These are phyloP conservation scores for Ranitomeya variabilis DNA, from an alignment of 2,113 vertebrate species.

Conservation along the genomic window DNA sequence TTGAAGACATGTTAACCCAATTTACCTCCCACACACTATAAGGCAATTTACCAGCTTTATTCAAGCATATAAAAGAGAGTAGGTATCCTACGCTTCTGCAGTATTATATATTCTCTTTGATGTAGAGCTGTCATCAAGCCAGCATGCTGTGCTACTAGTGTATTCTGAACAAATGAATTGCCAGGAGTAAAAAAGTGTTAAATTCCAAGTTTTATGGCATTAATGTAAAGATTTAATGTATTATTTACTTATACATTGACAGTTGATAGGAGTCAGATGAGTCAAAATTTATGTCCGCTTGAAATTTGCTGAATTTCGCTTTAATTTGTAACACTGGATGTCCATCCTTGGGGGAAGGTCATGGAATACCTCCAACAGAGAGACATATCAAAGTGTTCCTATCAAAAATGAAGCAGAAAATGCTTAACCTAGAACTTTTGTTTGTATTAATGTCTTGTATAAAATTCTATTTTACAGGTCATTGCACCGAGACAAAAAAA, in stretches of 20 bases:
- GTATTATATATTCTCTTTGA: conserved; percentile 38
- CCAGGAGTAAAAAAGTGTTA: conserved; percentile 1
- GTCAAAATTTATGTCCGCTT: conserved; percentile 30
- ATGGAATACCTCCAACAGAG: conserved; percentile 5
- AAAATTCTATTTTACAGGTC: conserved; percentile 18
- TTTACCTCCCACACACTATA: conserved; percentile 2
- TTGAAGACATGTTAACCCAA: conserved; percentile 16
- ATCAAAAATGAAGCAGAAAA: not conserved
- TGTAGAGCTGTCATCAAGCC: not conserved
- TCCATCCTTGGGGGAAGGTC: conserved; percentile 38
- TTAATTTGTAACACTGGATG: conserved; percentile 5
- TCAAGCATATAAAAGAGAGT: conserved; percentile 19
- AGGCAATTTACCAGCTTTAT: conserved; percentile 6
- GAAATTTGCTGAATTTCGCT: conserved; percentile 29
- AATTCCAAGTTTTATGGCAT: not conserved
- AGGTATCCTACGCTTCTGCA: not conserved
- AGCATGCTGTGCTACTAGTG: not conserved
- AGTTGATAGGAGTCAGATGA: conserved; percentile 18
- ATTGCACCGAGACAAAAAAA: not conserved
- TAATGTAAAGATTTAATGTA: not conserved
- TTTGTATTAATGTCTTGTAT: conserved; percentile 4
- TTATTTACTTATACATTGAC: not conserved
- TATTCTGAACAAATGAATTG: conserved; percentile 14
- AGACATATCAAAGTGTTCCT: conserved; percentile 15
- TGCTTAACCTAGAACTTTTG: conserved; percentile 6